Conservation (phyloP, 92 coral and sea anemone genomes). For the Umimayanthus kanabou region DNA sequence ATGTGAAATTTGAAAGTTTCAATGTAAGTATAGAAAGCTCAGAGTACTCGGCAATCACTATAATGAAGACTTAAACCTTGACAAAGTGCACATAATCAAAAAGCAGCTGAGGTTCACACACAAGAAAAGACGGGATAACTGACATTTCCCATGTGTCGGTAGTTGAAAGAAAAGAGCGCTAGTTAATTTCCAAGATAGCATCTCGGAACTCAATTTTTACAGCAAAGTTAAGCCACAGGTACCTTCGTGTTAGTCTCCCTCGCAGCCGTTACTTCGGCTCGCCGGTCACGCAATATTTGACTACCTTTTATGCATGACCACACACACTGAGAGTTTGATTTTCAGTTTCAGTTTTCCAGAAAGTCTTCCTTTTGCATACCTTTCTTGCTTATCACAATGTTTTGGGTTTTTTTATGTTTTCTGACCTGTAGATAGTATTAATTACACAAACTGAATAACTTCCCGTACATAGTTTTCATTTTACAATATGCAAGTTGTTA, state of each 20-base stretch:
- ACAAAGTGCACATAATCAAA: neutral
- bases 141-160: neutral
- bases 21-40: neutral
- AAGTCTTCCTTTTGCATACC: neutral
- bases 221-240: neutral
- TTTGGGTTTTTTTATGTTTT: too few relatives aligned
- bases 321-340: neutral
- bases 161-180: neutral
- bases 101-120: too few relatives aligned
- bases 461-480: too few relatives aligned
- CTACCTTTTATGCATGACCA: too few relatives aligned
- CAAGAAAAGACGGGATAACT: neutral
- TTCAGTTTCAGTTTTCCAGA: neutral
- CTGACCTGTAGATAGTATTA: too few relatives aligned
- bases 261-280: too few relatives aligned
- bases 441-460: too few relatives aligned
- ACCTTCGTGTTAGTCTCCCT: too few relatives aligned
- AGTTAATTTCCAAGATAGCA: neutral
- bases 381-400: neutral
- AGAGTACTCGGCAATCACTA: neutral
- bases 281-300: too few relatives aligned
- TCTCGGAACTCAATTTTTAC: neutral
- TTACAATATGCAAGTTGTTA: slow-evolving; percentile 10
- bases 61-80: neutral
- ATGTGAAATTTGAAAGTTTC: too few relatives aligned